Conservation (phyloP, 2,888 invertebrate species). For the Tipula helvola region DNA sequence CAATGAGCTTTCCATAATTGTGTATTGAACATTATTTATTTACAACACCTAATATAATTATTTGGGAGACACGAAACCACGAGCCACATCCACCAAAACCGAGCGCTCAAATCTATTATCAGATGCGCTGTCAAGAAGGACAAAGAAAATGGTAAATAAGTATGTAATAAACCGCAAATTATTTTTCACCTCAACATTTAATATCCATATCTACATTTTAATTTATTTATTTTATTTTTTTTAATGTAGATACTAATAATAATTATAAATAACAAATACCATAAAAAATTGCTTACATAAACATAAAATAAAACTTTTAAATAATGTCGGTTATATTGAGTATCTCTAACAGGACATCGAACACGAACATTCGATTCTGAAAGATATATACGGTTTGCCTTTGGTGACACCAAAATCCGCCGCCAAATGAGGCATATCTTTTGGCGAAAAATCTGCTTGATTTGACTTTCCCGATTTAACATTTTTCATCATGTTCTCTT, state of each 20-base stretch:
- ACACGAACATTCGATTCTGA: slow-evolving; percentile 33
- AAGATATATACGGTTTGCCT: slow-evolving; percentile 31
- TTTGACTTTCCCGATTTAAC: slow-evolving; percentile 21
- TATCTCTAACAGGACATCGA: slow-evolving; percentile 21
- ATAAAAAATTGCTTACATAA: background rate
- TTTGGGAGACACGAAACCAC: no score
- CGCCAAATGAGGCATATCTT: slow-evolving; percentile 27
- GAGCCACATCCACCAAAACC: no score
- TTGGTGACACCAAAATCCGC: slow-evolving; percentile 33
- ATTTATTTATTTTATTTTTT: background rate
- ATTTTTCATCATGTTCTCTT: slow-evolving; percentile 35
- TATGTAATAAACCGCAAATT: background rate
- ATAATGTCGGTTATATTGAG: background rate
- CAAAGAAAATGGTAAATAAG: no score
- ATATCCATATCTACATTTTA: background rate
- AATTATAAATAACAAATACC: background rate
- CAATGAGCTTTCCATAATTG: no score
- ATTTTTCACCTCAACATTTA: background rate
- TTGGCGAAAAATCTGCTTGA: background rate
- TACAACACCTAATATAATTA: no score
- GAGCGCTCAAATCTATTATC: no score
- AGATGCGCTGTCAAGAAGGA: no score
- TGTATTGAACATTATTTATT: no score
- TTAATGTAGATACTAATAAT: background rate
- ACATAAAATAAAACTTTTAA: background rate